Evolutionary conservation across 2,888 invertebrate genomes (phyloP).

Genomic region (Coleophora deauratella): DNA sequence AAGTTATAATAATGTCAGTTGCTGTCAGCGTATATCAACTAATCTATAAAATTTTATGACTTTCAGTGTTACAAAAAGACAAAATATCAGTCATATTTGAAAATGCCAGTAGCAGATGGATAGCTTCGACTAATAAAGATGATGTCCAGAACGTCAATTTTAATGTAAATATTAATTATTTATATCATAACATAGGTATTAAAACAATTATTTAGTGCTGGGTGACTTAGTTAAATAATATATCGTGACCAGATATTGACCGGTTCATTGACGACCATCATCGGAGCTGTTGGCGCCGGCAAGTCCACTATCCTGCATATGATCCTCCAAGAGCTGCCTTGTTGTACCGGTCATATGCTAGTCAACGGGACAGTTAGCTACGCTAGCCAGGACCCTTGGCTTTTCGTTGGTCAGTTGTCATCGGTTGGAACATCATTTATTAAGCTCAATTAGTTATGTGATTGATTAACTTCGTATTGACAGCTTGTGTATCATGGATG

Average conservation of each 20-base stretch:
- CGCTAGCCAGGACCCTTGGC: slow-evolving; percentile 89
- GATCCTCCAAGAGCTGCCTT: slow-evolving; percentile 83
- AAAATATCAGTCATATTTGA: slow-evolving; percentile 45
- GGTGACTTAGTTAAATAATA: background rate
- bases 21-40: too few relatives aligned
- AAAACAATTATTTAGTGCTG: too few relatives aligned
- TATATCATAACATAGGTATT: too few relatives aligned
- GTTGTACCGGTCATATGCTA: slow-evolving; percentile 73
- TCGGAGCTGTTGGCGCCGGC: slow-evolving; percentile 76
- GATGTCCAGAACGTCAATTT: slow-evolving; percentile 62
- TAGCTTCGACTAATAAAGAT: slow-evolving; percentile 46
- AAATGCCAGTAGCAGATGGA: slow-evolving; percentile 67
- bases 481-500: too few relatives aligned
- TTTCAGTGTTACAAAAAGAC: slow-evolving; percentile 4
- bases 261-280: slow-evolving; percentile 74
- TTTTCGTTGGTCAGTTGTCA: slow-evolving; percentile 72
- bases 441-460: background rate
- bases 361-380: slow-evolving; percentile 81
- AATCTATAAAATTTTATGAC: too few relatives aligned
- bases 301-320: slow-evolving; percentile 77
- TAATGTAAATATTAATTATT: slow-evolving; percentile 30
- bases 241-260: slow-evolving; percentile 28
- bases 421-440: background rate
- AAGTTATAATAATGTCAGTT: too few relatives aligned
- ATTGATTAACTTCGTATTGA: too few relatives aligned